phyloP scores from a whole-genome alignment of 1,140 invertebrate genomes.

The Armadillidium nasatum region DNA sequence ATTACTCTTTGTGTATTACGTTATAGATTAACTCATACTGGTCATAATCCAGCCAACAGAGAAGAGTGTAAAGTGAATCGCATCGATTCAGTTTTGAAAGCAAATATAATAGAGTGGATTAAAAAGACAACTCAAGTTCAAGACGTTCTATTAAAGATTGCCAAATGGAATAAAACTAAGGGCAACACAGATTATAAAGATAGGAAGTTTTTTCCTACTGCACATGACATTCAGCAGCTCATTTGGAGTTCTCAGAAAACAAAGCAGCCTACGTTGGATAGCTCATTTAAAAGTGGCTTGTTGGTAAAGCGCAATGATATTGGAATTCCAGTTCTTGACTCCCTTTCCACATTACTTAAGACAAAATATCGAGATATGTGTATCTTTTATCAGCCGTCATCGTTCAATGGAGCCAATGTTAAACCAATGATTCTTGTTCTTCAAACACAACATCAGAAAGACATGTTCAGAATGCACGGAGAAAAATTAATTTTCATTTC shows the following conservation, averaged over 20 bases:
- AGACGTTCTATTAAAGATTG: constrained; percentile 30
- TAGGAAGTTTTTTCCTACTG: constrained; percentile 27
- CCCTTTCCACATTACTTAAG: constrained; percentile 20
- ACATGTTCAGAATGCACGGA: constrained; percentile 10
- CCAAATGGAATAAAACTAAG: constrained; percentile 33
- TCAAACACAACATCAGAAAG: constrained; percentile 24
- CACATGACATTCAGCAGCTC: constrained; percentile 31
- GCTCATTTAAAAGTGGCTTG: neutral
- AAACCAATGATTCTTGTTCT: constrained; percentile 31
- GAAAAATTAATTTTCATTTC: constrained; percentile 22
- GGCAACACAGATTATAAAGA: constrained; percentile 31
- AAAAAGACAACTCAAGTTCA: constrained; percentile 23
- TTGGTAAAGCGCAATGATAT: constrained; percentile 18
- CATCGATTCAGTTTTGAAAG: constrained; percentile 25
- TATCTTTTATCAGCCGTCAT: constrained; percentile 30
- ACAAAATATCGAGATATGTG: constrained; percentile 23
- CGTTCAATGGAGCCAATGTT: constrained; percentile 26
- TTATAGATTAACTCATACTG: constrained; percentile 26
- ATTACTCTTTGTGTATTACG: constrained; percentile 30
- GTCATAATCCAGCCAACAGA: constrained; percentile 33
- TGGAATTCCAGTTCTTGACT: constrained; percentile 22
- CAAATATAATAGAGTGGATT: constrained; percentile 23
- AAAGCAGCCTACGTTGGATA: neutral
- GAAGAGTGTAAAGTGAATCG: constrained; percentile 32
- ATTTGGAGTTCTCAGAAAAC: constrained; percentile 17